A percentile compares a stretch with the other conserved stretches of the same genome.
Evolutionary conservation across 1,140 invertebrate species (phyloP).

Genomic region (Potamilus streckersoni): DNA sequence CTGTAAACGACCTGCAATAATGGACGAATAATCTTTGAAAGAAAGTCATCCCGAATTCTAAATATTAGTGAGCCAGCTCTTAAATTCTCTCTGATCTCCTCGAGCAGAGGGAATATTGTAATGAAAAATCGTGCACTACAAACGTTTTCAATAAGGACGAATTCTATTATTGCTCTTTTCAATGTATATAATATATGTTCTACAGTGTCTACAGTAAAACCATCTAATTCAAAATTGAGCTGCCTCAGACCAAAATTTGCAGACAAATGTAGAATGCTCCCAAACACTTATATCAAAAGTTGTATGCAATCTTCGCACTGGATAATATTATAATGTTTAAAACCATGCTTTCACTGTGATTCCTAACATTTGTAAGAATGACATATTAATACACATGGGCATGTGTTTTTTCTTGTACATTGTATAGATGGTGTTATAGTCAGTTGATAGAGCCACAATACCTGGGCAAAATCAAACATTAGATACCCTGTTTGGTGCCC

Average conservation of each 20-base stretch:
- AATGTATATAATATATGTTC: slow-evolving; percentile 20
- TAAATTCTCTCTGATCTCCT: background rate
- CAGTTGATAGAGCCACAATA: too few relatives aligned
- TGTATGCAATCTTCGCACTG: slow-evolving; percentile 15
- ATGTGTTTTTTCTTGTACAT: background rate
- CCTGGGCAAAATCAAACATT: too few relatives aligned
- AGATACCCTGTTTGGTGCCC: too few relatives aligned
- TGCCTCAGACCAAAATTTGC: slow-evolving; percentile 7
- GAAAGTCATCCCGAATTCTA: slow-evolving; percentile 21
- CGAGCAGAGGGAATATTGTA: background rate
- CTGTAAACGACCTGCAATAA: slow-evolving; percentile 9
- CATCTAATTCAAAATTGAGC: slow-evolving; percentile 7
- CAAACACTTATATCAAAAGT: too few relatives aligned
- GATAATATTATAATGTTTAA: slow-evolving; percentile 4
- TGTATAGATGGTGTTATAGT: too few relatives aligned
- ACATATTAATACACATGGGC: slow-evolving; percentile 19
- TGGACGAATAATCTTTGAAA: background rate
- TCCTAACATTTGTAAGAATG: too few relatives aligned
- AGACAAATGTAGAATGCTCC: background rate
- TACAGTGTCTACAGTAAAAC: slow-evolving; percentile 7
- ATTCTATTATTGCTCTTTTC: background rate
- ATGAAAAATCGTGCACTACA: slow-evolving; percentile 1
- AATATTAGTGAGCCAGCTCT: slow-evolving; percentile 14
- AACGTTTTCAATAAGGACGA: too few relatives aligned
- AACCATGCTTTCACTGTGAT: too few relatives aligned